A percentile compares a stretch with the other conserved stretches of the same genome.
Conservation (phyloP, 2,888 invertebrate genomes). For the Suillia variegata region DNA sequence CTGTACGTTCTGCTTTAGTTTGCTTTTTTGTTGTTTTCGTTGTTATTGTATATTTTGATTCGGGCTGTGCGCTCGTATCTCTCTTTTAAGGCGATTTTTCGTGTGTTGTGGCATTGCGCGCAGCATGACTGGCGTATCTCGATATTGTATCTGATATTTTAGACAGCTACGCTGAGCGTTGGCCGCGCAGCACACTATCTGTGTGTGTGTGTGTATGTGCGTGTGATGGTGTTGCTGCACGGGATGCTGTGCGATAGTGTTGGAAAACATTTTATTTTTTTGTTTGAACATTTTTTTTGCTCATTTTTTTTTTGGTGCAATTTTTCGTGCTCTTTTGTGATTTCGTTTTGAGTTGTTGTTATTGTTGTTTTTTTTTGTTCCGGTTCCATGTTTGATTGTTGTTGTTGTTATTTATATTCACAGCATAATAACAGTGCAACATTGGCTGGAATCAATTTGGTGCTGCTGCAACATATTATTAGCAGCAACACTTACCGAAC, state of each 20-base stretch:
- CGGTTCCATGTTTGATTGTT: conserved; percentile 15
- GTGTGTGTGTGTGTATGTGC: neutral
- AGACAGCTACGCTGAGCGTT: conserved; percentile 29
- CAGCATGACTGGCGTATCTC: conserved; percentile 36
- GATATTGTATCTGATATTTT: conserved; percentile 38
- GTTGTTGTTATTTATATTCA: too few relatives aligned
- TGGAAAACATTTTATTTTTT: conserved; percentile 9
- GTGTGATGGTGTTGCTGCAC: conserved; percentile 8
- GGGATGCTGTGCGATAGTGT: conserved; percentile 9
- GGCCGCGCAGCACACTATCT: neutral
- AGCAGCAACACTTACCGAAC: conserved; percentile 35
- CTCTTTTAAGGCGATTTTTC: neutral
- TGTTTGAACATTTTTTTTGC: neutral
- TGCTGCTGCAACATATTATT: conserved; percentile 33
- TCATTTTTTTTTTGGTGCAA: neutral
- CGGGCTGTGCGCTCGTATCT: conserved; percentile 1
- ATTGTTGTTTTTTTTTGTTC: conserved; percentile 4
- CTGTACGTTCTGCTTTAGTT: neutral
- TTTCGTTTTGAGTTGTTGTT: neutral
- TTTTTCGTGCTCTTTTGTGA: neutral
- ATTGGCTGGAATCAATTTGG: conserved; percentile 31
- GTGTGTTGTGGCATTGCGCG: conserved; percentile 16
- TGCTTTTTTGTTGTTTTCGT: neutral
- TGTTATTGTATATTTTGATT: neutral
- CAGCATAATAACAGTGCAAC: conserved; percentile 31